A percentile compares a stretch with the other conserved stretches of the same genome.
Conservation (phyloP, 1,140 invertebrate genomes). For the Eupeodes corollae region DNA sequence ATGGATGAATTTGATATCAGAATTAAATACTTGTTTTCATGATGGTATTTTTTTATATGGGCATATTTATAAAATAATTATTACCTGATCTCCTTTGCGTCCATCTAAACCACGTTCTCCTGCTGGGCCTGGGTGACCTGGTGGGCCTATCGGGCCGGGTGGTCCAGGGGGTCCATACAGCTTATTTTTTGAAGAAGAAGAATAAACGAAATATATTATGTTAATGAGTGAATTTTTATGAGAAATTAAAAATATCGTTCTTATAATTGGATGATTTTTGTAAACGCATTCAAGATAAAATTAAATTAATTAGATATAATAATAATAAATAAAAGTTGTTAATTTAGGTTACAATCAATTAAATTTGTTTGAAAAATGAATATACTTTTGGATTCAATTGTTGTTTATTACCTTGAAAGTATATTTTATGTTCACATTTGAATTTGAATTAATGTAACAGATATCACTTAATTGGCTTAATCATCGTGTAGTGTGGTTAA, state of each 20-base stretch:
- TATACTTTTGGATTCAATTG: too few species aligned
- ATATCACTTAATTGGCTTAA: too few species aligned
- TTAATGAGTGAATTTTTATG: background rate
- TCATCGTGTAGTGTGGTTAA: too few species aligned
- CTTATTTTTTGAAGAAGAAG: slow-evolving; percentile 10
- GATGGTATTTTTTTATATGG: background rate
- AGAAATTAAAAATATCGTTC: background rate
- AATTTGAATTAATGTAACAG: too few species aligned
- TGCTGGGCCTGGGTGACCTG: slow-evolving; percentile 68
- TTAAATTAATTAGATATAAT: background rate
- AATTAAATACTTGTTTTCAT: background rate
- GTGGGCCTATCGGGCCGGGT: slow-evolving; percentile 54
- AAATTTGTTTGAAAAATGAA: too few species aligned
- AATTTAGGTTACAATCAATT: too few species aligned
- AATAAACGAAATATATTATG: background rate
- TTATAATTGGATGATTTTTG: background rate
- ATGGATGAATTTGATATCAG: background rate
- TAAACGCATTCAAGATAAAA: background rate
- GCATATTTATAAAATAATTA: too few species aligned
- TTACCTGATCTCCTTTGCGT: slow-evolving; percentile 74
- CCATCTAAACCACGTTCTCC: slow-evolving; percentile 69
- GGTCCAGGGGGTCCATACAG: slow-evolving; percentile 34
- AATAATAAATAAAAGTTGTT: too few species aligned
- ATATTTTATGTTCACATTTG: too few species aligned
- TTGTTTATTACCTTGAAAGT: too few species aligned